Evolutionary conservation across 2,888 invertebrate species (phyloP).

Genomic region (Rugalucina vietnamica): DNA sequence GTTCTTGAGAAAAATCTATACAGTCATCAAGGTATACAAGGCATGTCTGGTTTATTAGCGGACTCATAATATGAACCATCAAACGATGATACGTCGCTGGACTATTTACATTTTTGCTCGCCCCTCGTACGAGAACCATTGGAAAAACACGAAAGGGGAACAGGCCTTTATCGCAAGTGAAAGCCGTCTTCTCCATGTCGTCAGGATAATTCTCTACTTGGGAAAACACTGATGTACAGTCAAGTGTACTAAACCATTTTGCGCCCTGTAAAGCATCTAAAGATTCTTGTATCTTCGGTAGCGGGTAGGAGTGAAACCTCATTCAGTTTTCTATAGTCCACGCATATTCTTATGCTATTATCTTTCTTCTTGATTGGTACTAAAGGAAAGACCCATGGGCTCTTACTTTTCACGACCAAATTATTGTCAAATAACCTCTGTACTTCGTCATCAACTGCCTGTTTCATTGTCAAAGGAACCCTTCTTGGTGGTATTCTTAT

Average conservation of each 20-base stretch:
- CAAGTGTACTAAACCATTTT: background rate
- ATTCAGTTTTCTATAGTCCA: background rate
- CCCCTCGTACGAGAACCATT: too few relatives aligned
- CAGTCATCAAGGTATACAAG: background rate
- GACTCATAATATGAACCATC: background rate
- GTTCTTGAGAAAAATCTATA: background rate
- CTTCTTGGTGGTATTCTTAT: background rate
- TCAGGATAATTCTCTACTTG: background rate
- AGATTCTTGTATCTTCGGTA: background rate
- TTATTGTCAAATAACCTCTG: background rate
- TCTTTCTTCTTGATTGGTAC: background rate
- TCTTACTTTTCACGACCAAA: background rate
- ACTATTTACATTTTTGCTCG: too few relatives aligned
- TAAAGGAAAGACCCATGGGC: background rate
- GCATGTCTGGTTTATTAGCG: background rate
- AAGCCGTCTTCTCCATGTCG: background rate
- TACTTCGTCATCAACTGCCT: background rate
- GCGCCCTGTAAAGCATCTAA: background rate
- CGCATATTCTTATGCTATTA: background rate
- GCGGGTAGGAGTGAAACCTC: background rate
- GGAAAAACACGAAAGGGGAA: background rate
- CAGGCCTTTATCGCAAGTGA: background rate
- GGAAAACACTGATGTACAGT: background rate
- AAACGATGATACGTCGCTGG: background rate
- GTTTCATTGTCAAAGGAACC: background rate